Percentiles rank a stretch among this genome's conserved stretches.
phyloP scores from a whole-genome alignment of 2,797 vertebrate species.

The Myotis myotis region DNA sequence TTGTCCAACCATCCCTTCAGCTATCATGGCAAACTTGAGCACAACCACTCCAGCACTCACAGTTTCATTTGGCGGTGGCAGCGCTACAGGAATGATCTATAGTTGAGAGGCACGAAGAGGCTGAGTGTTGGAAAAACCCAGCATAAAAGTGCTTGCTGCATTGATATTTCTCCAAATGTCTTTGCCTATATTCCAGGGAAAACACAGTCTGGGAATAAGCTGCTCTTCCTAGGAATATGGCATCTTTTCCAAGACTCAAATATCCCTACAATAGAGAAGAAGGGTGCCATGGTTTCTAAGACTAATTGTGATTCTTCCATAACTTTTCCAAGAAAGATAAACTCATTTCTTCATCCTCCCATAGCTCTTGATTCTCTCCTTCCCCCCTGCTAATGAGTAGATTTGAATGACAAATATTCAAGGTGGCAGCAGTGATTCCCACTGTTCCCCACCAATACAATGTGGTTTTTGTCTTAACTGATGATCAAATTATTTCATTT shows the following conservation, averaged over 20 bases:
- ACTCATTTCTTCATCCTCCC: not conserved
- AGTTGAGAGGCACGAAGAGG: not conserved
- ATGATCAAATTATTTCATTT: not conserved
- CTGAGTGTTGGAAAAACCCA: not conserved
- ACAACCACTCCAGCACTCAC: not conserved
- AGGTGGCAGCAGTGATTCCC: not conserved
- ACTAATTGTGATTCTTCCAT: not conserved
- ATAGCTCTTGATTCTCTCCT: not conserved
- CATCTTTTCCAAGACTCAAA: conserved; percentile 25
- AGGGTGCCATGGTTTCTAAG: not conserved
- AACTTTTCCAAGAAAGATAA: conserved; percentile 20
- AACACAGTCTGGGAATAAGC: not conserved
- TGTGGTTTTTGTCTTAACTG: not conserved
- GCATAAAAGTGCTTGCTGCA: not conserved
- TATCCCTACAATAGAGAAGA: not conserved
- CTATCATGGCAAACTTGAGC: not conserved
- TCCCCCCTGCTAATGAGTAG: not conserved
- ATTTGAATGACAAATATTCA: conserved; percentile 33
- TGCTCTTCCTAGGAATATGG: not conserved
- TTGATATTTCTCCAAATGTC: not conserved
- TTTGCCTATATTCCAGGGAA: not conserved
- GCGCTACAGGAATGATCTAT: not conserved
- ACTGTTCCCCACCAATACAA: not conserved
- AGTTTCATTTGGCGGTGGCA: not conserved
- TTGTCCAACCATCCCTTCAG: not conserved